Base-by-base conservation (phyloP, 2,113 vertebrate genomes). In the Spermophilus dauricus region DNA sequence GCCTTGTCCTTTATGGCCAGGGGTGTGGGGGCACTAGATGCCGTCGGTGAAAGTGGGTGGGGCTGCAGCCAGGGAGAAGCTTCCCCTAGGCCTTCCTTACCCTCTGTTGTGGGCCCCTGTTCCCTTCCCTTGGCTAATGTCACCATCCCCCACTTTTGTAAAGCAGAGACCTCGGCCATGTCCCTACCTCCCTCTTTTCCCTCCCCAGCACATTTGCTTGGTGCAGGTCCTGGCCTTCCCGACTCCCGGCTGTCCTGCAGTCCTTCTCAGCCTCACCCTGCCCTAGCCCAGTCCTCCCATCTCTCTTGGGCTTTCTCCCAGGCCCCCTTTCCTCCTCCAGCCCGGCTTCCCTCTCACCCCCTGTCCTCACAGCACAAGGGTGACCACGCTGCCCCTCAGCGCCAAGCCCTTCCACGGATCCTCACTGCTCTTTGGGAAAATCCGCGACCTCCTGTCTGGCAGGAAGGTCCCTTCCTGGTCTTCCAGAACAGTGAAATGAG, bases 61-160 rank as follows among this genome's bases (percentile, higher is more conserved):
- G 48, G 67, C 80, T n/a, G 16, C 7, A 51, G 9, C 14, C 30
- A 4, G 10, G 24, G 24, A 56, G 32, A 48, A 67, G 65, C 61
- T 61, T 72, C 39, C 32, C 13, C 39, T 8, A 48, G 37, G 37
- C 24, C 53, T 45, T 39, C 67, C 20, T 32, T 26, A 32, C 22
- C 8, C 58, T 48, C 20, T 2, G 17, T 45, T 3, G 2, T 10
- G 11, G 22, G 53, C 7, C 53, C n/a, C 53, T 5, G 0, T 12
- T 42, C 2, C 82, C 65, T 26, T 83, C 2, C 1, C 58, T 48
- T 34, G 58, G 53, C 53, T 73, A 34, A 12, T 20, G 1, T 67
- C 39, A 16, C 16, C 28, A 8, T 2, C 1, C 37, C 34, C n/a
- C 11, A 18, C 39, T n/a, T 30, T 39, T 6, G 3, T 37, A 39